Evolutionary conservation across 2,797 vertebrate species (phyloP).

Genomic region (Antennarius maculatus): DNA sequence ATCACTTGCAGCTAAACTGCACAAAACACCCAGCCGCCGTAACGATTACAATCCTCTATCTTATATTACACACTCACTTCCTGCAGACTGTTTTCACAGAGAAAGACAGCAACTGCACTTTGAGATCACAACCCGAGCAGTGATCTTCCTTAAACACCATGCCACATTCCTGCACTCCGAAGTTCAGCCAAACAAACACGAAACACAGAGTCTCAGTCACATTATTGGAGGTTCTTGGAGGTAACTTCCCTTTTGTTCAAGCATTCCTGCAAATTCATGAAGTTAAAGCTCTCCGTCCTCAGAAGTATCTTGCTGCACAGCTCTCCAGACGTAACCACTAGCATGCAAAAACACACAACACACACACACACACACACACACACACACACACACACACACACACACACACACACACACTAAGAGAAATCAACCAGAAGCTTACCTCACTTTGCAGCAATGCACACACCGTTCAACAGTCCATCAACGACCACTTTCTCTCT

Average conservation of each 20-base stretch:
- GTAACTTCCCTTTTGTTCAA: conserved; percentile 52
- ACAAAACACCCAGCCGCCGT: conserved; percentile 33
- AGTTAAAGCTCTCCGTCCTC: conserved; percentile 10
- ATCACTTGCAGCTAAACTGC: conserved; percentile 50
- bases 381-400: conserved; percentile 28
- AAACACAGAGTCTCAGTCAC: conserved; percentile 10
- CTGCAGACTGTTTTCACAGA: conserved; percentile 44
- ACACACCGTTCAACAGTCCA: conserved; percentile 72
- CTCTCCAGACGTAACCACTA: conserved; percentile 31
- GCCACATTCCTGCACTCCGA: conserved; percentile 3
- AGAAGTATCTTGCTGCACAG: conserved; percentile 31
- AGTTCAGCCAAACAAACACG: conserved; percentile 7
- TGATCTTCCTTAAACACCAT: conserved; percentile 9
- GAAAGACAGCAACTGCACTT: conserved; percentile 36
- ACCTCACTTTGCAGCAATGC: conserved; percentile 72
- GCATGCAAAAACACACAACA: conserved; percentile 27
- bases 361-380: conserved; percentile 29
- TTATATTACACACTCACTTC: conserved; percentile 50
- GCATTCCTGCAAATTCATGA: conserved; percentile 21
- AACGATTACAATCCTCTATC: conserved; percentile 41
- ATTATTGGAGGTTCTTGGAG: conserved; percentile 17
- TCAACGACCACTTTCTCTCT: conserved; percentile 64
- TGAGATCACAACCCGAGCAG: not conserved
- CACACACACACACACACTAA: conserved; percentile 29
- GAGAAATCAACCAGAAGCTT: conserved; percentile 57